Evolutionary conservation across 2,797 vertebrate genomes (phyloP).

Genomic region (Cephalopachus bancanus): DNA sequence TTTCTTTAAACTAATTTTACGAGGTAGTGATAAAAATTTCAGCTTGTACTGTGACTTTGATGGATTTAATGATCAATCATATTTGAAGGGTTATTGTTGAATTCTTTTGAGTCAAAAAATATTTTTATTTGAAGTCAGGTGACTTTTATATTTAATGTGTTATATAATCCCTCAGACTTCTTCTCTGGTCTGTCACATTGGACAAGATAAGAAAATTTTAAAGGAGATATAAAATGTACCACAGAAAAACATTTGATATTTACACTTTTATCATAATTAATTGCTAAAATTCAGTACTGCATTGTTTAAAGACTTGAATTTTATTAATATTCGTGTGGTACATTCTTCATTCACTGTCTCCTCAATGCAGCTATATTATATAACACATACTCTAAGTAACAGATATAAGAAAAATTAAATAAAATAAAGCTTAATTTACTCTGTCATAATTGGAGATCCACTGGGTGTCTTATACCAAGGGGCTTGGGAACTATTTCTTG

Average conservation of each 20-base stretch:
- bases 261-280: not conserved
- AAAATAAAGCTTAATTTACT: conserved; percentile 58
- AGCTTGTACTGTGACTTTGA: conserved; percentile 49
- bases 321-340: not conserved
- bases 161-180: not conserved
- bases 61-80: conserved; percentile 66
- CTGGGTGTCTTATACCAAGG: not conserved
- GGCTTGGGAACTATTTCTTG: not conserved
- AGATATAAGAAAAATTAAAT: conserved; percentile 23
- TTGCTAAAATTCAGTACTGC: not conserved
- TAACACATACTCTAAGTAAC: not conserved
- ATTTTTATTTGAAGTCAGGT: conserved; percentile 60
- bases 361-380: not conserved
- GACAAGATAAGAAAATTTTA: conserved; percentile 44
- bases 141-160: conserved; percentile 55
- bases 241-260: conserved; percentile 20
- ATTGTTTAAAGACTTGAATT: not conserved
- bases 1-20: conserved; percentile 55
- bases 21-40: conserved; percentile 52
- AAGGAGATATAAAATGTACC: conserved; percentile 38
- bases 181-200: conserved; percentile 46
- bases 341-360: not conserved
- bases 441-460: not conserved
- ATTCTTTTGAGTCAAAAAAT: conserved; percentile 66
- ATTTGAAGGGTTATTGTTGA: conserved; percentile 66